Base-by-base conservation (phyloP, 2,113 vertebrate genomes). In the Varanus salvator region DNA sequence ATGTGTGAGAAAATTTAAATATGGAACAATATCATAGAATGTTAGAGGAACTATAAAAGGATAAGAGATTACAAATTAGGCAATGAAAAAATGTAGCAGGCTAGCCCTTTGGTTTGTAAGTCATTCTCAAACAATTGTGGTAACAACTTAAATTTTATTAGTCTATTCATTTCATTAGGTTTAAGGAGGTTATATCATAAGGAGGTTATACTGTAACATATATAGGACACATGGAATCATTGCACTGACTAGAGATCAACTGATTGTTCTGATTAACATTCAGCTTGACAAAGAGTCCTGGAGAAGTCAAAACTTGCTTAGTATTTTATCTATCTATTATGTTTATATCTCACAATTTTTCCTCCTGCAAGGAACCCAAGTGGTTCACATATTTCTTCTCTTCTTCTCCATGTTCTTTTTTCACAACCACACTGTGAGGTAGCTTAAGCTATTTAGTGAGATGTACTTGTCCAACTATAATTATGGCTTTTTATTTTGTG, bases 1-100 rank as follows among this genome's bases (percentile, higher is more conserved):
- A 66, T 84, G 71, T 89, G 81, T 27, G 57, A 76, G 38, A 76
- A 84, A 89, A 84, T 76, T 66, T 84, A 83, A 89, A 89, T 76
- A 57, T 76, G 38, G 8, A 76, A 74, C 29, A 34, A 34, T 75
- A 76, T 76, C 71, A 25, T 12, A 89, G 57, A 44, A 78, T 72
- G 15, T 31, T 74, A 64, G 38, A 83, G 6, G 34, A 27, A 84
- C 8, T 83, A n/a, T 75, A 25, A 60, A 31, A 23, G 27, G 1
- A 52, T 38, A 88, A 72, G 7, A 74, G 25, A 60, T 31, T 48
- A 74, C 27, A 14, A 83, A 29, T 57, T 82, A 60, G 78, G 82
- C 25, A 57, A 72, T 71, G 8, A 81, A 82, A 44, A 38, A 44
- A 19, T 54, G 48, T 21, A 69, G 4, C 19, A 69, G 52, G 27